phyloP scores from a whole-genome alignment of 2,888 invertebrate genomes.

The Scelioninae gen. 2 region DNA sequence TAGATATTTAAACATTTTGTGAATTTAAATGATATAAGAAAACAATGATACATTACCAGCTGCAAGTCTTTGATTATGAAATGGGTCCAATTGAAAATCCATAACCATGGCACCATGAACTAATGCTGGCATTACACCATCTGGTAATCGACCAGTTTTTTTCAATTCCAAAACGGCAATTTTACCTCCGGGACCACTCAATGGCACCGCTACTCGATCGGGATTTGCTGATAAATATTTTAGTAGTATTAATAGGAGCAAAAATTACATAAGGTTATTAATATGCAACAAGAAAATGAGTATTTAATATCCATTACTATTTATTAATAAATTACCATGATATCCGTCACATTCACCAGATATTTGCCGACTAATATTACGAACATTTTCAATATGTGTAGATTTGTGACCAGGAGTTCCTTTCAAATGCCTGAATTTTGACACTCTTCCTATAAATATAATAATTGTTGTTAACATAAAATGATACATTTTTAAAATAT shows the following conservation, averaged over 20 bases:
- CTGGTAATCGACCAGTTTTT: slow-evolving; percentile 85
- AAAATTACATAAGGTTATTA: neutral
- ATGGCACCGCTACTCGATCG: slow-evolving; percentile 90
- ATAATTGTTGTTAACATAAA: neutral
- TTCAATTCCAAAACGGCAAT: slow-evolving; percentile 90
- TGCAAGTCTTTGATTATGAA: slow-evolving; percentile 85
- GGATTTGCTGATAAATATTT: slow-evolving; percentile 86
- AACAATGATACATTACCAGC: slow-evolving; percentile 77
- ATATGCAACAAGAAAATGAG: too few relatives aligned
- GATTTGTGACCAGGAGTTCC: slow-evolving; percentile 94
- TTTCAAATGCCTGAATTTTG: slow-evolving; percentile 94
- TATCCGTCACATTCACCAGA: slow-evolving; percentile 97
- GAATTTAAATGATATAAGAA: neutral
- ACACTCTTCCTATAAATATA: slow-evolving; percentile 81
- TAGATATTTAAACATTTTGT: neutral
- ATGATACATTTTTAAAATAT: slow-evolving; percentile 4
- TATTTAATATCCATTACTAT: too few relatives aligned
- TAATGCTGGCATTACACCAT: slow-evolving; percentile 90
- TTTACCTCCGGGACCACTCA: slow-evolving; percentile 93
- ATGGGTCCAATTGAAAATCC: slow-evolving; percentile 97
- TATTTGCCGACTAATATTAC: slow-evolving; percentile 92
- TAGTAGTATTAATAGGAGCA: too few relatives aligned
- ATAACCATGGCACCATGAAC: slow-evolving; percentile 92
- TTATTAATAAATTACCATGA: slow-evolving; percentile 79
- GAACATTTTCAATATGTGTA: slow-evolving; percentile 92